phyloP scores from a whole-genome alignment of 2,888 invertebrate genomes.

The Hanleya hanleyi region DNA sequence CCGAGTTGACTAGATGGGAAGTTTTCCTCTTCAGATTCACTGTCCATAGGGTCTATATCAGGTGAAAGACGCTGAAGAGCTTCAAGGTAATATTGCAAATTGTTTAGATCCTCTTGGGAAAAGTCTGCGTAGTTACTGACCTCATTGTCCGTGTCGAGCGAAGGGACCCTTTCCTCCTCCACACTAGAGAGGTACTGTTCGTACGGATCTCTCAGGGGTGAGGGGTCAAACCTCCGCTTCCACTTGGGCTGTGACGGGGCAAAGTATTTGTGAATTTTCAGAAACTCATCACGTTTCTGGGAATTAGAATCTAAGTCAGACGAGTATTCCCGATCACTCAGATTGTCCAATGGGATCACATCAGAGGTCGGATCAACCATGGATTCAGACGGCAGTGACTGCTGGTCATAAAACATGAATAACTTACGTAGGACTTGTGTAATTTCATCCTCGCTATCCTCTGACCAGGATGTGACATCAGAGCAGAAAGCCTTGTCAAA shows the following conservation, averaged over 20 bases:
- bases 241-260: constrained; percentile 43
- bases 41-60: not conserved
- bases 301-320: constrained; percentile 16
- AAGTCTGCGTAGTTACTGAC: not conserved
- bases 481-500: constrained; percentile 81
- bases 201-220: not conserved
- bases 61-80: not conserved
- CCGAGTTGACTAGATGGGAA: not conserved
- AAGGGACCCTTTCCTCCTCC: not conserved
- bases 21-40: not conserved
- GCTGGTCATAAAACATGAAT: constrained; percentile 16
- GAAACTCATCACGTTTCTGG: constrained; percentile 53
- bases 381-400: not conserved
- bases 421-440: constrained; percentile 12
- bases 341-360: not conserved
- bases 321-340: not conserved
- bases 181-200: not conserved
- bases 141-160: not conserved
- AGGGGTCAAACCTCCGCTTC: constrained; percentile 22
- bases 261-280: constrained; percentile 59
- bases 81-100: not conserved
- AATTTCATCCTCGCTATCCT: constrained; percentile 84
- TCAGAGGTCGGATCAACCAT: not conserved
- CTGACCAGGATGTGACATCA: constrained; percentile 72
- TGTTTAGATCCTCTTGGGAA: not conserved